Percentiles rank a stretch among this genome's conserved stretches.
Evolutionary conservation across 2,888 invertebrate genomes (phyloP).

Genomic region (Leptarthrus brevirostris): DNA sequence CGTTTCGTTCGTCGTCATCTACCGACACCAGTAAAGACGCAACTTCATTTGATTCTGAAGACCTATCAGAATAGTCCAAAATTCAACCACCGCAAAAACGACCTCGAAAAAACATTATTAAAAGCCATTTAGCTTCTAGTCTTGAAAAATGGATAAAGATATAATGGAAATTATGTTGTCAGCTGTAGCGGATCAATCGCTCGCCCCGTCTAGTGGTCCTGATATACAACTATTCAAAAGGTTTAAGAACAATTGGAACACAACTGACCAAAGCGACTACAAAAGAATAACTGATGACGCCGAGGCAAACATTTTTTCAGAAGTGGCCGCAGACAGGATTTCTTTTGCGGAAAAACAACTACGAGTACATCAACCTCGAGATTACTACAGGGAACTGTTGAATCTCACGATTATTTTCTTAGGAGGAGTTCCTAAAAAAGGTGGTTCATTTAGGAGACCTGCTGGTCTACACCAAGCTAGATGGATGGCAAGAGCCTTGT

Average conservation of each 20-base stretch:
- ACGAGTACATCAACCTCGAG: slow-evolving; percentile 34
- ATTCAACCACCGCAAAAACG: background rate
- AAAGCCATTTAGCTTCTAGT: background rate
- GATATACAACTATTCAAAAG: too few relatives aligned
- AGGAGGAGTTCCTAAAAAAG: slow-evolving; percentile 19
- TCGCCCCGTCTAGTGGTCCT: background rate
- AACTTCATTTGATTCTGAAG: background rate
- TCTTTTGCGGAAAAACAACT: too few relatives aligned
- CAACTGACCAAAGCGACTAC: slow-evolving; percentile 1
- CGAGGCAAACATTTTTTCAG: background rate
- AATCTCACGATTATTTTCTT: slow-evolving; percentile 37
- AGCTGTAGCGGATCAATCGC: slow-evolving; percentile 24
- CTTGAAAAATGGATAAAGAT: slow-evolving; percentile 28
- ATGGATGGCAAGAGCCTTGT: slow-evolving; percentile 46
- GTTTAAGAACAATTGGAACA: slow-evolving; percentile 25
- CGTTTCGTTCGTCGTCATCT: background rate
- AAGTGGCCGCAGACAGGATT: slow-evolving; percentile 4
- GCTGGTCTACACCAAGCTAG: slow-evolving; percentile 33
- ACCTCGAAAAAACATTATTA: background rate
- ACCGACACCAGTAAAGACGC: background rate
- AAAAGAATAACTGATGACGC: slow-evolving; percentile 8
- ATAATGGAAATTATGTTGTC: slow-evolving; percentile 39
- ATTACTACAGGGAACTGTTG: slow-evolving; percentile 46
- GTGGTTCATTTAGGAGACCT: background rate
- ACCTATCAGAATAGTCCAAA: background rate